These are phyloP conservation scores for Scaptodrosophila lebanonensis DNA, from an alignment of 1,140 invertebrate genomes.

Conservation along the genomic window DNA sequence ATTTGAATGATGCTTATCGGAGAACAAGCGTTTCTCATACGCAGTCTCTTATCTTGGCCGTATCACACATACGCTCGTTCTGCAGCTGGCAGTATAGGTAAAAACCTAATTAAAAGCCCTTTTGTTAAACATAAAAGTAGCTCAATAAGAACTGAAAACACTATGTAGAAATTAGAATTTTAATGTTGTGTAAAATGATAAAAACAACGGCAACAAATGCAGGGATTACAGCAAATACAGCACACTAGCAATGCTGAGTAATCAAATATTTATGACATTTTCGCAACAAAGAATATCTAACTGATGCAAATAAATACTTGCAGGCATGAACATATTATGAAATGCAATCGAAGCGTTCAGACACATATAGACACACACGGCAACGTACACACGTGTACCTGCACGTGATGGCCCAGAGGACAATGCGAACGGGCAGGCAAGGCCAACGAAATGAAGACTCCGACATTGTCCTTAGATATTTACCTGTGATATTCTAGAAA, in stretches of 20 bases:
- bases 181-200: no score
- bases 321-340: constrained; percentile 51
- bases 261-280: constrained; percentile 57
- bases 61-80: no score
- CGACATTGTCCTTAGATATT: constrained; percentile 60
- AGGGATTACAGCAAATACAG: no score
- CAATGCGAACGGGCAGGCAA: constrained; percentile 45
- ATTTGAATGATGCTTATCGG: no score
- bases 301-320: constrained; percentile 50
- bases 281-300: constrained; percentile 46
- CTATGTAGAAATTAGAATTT: no score
- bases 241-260: no score
- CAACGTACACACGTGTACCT: constrained; percentile 1
- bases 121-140: no score
- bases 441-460: constrained; percentile 18
- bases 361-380: constrained; percentile 22
- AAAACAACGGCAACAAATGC: no score
- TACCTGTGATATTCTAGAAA: constrained; percentile 60
- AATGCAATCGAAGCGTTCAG: constrained; percentile 54
- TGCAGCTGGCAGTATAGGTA: constrained; percentile 46
- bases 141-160: no score
- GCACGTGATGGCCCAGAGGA: constrained; percentile 51
- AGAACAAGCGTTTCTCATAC: no score
- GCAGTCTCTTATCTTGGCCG: no score
- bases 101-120: no score